These are phyloP conservation scores for Gambusia yucatana DNA, from an alignment of 2,797 vertebrate genomes.

Conservation along the genomic window DNA sequence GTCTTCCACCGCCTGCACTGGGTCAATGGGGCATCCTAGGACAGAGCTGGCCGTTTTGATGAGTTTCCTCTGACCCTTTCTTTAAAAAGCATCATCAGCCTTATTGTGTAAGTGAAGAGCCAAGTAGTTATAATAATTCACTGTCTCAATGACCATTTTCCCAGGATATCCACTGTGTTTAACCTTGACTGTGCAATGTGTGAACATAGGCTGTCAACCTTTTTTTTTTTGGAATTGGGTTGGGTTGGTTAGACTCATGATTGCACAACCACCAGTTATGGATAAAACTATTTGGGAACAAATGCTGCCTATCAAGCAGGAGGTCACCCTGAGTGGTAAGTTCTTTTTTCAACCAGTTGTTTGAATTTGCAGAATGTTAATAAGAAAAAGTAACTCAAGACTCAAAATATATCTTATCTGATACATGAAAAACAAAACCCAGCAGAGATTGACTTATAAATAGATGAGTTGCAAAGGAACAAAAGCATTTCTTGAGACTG, in stretches of 20 bases:
- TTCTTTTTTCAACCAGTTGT: not conserved
- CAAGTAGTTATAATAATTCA: too few relatives aligned
- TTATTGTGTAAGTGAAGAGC: too few relatives aligned
- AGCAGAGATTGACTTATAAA: not conserved
- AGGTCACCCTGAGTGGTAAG: not conserved
- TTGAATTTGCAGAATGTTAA: not conserved
- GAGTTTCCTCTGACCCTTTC: not conserved
- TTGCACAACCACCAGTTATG: not conserved
- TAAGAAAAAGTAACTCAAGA: not conserved
- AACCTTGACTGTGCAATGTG: too few relatives aligned
- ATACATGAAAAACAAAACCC: not conserved
- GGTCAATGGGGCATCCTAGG: not conserved
- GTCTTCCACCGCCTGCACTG: not conserved
- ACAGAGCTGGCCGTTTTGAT: not conserved
- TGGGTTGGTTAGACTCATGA: too few relatives aligned
- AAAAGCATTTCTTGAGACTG: not conserved
- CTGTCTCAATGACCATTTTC: too few relatives aligned
- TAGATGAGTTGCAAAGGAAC: not conserved
- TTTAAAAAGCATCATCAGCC: too few relatives aligned
- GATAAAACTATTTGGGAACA: not conserved
- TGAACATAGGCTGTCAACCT: too few relatives aligned
- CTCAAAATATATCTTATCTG: not conserved
- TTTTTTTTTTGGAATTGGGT: too few relatives aligned
- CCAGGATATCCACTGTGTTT: too few relatives aligned
- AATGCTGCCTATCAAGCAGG: not conserved